These are phyloP conservation scores for Rallus limicola DNA, from an alignment of 2,113 vertebrate genomes.

Conservation along the genomic window DNA sequence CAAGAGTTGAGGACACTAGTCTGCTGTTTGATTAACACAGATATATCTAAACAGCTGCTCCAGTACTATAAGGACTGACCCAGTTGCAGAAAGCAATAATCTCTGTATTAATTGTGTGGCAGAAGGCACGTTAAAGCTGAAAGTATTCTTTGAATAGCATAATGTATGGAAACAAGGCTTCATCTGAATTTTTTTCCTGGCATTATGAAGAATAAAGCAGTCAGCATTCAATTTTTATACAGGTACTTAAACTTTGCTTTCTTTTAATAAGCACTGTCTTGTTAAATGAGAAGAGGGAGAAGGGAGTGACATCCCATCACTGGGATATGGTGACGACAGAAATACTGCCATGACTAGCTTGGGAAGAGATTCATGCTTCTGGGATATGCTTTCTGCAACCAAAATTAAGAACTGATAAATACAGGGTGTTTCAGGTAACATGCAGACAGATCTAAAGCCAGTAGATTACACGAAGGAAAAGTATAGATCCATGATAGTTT, in stretches of 20 bases:
- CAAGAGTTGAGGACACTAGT: neutral
- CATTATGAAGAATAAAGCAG: neutral
- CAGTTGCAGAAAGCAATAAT: neutral
- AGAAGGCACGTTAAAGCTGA: neutral
- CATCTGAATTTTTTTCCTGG: neutral
- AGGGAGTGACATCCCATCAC: neutral
- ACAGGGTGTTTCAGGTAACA: neutral
- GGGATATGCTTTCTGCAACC: neutral
- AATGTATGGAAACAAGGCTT: neutral
- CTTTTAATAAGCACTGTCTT: neutral
- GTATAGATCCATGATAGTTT: neutral
- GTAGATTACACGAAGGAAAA: slow-evolving; percentile 17
- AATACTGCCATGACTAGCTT: neutral
- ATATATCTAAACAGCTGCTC: neutral
- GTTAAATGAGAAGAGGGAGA: neutral
- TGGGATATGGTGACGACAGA: neutral
- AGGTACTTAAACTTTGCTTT: neutral
- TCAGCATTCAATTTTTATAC: neutral
- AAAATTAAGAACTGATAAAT: neutral
- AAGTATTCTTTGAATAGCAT: neutral
- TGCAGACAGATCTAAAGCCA: slow-evolving; percentile 25
- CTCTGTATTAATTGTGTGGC: accelerated
- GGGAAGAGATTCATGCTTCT: neutral
- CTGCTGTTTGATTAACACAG: neutral
- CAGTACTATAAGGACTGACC: neutral